Evolutionary conservation across 2,113 vertebrate genomes (phyloP), one percentile per base, ranked within the genome.

Genomic region (Ptyas mucosa): DNA sequence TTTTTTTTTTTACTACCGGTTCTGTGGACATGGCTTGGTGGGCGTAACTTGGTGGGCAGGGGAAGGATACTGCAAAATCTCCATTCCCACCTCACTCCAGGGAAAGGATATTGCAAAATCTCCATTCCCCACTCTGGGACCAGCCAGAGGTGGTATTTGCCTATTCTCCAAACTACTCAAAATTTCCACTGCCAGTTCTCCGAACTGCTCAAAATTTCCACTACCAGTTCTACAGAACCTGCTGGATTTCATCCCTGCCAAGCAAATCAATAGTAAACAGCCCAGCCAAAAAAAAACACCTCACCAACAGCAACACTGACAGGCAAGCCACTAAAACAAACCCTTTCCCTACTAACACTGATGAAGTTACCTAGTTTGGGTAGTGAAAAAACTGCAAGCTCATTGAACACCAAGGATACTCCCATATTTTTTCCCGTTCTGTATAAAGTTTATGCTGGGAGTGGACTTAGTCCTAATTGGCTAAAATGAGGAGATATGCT

Each of bases 401-500:
- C 26, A 12, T 3, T 29, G 26, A 64, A 11, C 61, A 64, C 61
- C 10, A 64, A 29, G 26, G 11, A 29, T 5, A 1, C 26, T 11
- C 26, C 1, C 26, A 64, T 64, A 64, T 12, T 64, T 58, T 58
- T 64, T 1, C 61, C 23, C 34, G 64, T 69, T 61, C 2, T 43
- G 24, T 55, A 85, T 7, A 34, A 87, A 69, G 1, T 91, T 93
- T 86, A 86, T 90, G 58, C 46, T 81, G 92, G 93, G 89, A 91
- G 57, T 94, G 21, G 61, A 75, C 51, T 95, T 93, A 89, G 14
- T 69, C 46, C 81, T 39, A 94, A 43, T 0, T 89, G 92, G 94
- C 94, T 51, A 46, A n/a, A 85, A 8, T 21, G 49, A 93, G 90
- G 88, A 94, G 81, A 34, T 55, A 46, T 55, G 34, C 5, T 88